Percentiles rank a stretch among this genome's conserved stretches.
phyloP scores from a whole-genome alignment of 2,888 invertebrate species.

The Andrena flavipes region DNA sequence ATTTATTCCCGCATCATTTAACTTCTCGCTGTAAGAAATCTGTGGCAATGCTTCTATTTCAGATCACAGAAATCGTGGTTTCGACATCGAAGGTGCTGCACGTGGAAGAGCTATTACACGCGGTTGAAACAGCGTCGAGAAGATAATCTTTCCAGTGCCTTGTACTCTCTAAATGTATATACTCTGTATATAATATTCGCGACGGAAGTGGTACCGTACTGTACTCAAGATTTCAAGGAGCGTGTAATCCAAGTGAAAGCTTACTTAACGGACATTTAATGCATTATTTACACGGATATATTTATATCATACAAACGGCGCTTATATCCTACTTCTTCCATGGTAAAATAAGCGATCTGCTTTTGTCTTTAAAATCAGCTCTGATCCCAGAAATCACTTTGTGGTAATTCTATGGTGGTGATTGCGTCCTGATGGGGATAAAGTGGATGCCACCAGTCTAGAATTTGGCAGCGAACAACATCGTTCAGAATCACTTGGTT shows the following conservation, averaged over 20 bases:
- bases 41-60: conserved; percentile 57
- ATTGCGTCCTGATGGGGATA: conserved; percentile 85
- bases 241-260: background rate
- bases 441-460: conserved; percentile 90
- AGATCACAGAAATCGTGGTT: conserved; percentile 87
- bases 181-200: conserved; percentile 18
- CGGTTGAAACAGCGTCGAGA: conserved; percentile 88
- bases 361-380: conserved; percentile 23
- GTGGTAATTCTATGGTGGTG: conserved; percentile 71
- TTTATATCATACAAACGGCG: conserved; percentile 66
- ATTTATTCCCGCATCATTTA: background rate
- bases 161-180: conserved; percentile 24
- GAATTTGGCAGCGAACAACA: conserved; percentile 86
- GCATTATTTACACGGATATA: conserved; percentile 50
- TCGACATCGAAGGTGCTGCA: conserved; percentile 87
- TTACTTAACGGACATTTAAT: conserved; percentile 38
- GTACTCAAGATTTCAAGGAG: background rate
- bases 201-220: conserved; percentile 2
- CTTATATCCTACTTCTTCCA: conserved; percentile 32
- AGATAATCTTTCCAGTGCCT: conserved; percentile 72
- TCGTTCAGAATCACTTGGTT: conserved; percentile 85
- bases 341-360: conserved; percentile 41
- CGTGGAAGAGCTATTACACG: conserved; percentile 87
- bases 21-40: background rate
- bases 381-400: conserved; percentile 77